phyloP scores from a whole-genome alignment of 2,797 vertebrate species.

The Labeo calbasu region DNA sequence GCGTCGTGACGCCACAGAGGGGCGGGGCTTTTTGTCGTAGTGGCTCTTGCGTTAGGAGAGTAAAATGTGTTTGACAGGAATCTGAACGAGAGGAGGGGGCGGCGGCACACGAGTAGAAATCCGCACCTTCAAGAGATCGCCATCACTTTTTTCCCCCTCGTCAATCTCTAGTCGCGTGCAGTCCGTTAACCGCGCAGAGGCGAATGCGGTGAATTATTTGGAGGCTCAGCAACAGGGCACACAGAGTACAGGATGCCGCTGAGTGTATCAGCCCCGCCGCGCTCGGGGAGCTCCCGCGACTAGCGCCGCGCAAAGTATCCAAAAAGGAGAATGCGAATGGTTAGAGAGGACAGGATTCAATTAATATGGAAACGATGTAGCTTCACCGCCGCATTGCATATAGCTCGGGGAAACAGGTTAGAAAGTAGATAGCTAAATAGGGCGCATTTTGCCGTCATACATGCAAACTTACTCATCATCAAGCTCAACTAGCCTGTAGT shows the following conservation, averaged over 20 bases:
- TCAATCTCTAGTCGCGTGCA: conserved; percentile 54
- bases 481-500: conserved; percentile 67
- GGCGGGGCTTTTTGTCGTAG: conserved; percentile 78
- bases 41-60: conserved; percentile 63
- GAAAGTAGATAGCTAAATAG: conserved; percentile 73
- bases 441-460: conserved; percentile 68
- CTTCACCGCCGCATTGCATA: conserved; percentile 72
- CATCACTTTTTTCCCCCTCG: conserved; percentile 60
- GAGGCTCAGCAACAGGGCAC: conserved; percentile 80
- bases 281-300: conserved; percentile 59
- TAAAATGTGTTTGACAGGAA: conserved; percentile 74
- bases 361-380: conserved; percentile 79
- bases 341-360: conserved; percentile 72
- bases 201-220: conserved; percentile 57
- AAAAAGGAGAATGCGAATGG: conserved; percentile 77
- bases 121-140: conserved; percentile 53
- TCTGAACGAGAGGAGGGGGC: conserved; percentile 59
- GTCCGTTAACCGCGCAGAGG: conserved; percentile 33
- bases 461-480: conserved; percentile 75
- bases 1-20: conserved; percentile 65
- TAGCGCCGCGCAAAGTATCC: conserved; percentile 67
- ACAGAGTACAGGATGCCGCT: conserved; percentile 71
- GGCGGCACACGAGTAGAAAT: conserved; percentile 45
- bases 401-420: conserved; percentile 74
- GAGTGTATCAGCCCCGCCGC: conserved; percentile 59